Evolutionary conservation across 2,797 vertebrate genomes (phyloP), one percentile per base, ranked within the genome.

Genomic region (Chelonia mydas): DNA sequence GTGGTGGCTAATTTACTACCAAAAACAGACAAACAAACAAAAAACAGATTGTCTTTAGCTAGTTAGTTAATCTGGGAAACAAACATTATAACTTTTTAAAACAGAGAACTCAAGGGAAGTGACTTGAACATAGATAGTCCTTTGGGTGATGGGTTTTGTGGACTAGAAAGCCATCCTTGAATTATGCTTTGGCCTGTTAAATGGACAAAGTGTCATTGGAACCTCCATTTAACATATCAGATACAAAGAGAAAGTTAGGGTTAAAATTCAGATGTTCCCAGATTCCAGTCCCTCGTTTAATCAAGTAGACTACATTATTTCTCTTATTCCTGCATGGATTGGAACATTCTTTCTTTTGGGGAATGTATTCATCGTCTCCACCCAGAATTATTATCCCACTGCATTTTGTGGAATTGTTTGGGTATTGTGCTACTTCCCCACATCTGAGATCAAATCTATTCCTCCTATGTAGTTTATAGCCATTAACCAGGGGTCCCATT

Each of bases 281-380:
- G 83, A 87, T 65, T 85, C 45, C 81, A 72, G 88, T 94, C 93
- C 50, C 87, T 90, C 94, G 78, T 87, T 91, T 89, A 89, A 89
- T 91, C 72, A 55, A 80, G 1, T 86, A 41, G 93, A 87, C 57
- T 31, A 37, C 5, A 6, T 1, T 11, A 2, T 47, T 91, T 61
- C 81, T 90, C 68, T 78, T 11, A 96, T 77, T 92, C 28, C 33
- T 85, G 80, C 0, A 0, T 33, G 12, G 12, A 88, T 87, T 65
- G 4, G 16, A n/a, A 33, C 31, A 37, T n/a, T 37, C 21, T 13
- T 5, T 89, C 87, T 90, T 41, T 3, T 2, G 94, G 5, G 78
- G 49, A 76, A 90, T 23, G 25, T 31, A 50, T 68, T 37, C 37
- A 37, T 17, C 3, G 1, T 68, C 65, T 68, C 17, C 65, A 37